Percentiles rank a stretch among this genome's conserved stretches.
phyloP scores from a whole-genome alignment of 2,113 vertebrate species.

The Misgurnus mizolepis region DNA sequence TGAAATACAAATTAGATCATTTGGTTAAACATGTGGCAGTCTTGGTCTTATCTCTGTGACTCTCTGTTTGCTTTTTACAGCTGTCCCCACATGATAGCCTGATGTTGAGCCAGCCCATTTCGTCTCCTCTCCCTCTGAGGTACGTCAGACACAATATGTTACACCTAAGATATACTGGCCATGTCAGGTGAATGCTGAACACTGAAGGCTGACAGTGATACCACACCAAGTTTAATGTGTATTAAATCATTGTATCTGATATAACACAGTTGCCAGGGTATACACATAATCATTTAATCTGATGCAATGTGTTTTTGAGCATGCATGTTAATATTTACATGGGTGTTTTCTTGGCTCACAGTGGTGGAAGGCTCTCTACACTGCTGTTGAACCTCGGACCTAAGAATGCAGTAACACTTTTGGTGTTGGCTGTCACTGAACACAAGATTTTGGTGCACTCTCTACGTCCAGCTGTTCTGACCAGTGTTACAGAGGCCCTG shows the following conservation, averaged over 20 bases:
- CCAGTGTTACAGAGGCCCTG: constrained; percentile 95
- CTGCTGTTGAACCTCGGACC: constrained; percentile 94
- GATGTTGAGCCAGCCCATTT: constrained; percentile 96
- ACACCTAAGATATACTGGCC: not conserved
- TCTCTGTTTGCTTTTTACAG: constrained; percentile 69
- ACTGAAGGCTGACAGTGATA: constrained; percentile 1
- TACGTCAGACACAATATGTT: constrained; percentile 63
- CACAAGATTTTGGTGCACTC: constrained; percentile 99
- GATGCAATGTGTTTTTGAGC: not conserved
- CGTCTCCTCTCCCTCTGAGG: constrained; percentile 94
- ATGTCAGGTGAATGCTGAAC: constrained; percentile 18
- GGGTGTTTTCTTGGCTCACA: constrained; percentile 53
- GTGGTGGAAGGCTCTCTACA: constrained; percentile 93
- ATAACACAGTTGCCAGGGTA: not conserved
- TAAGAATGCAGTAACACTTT: constrained; percentile 90
- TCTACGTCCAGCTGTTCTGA: constrained; percentile 92
- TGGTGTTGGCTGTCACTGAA: constrained; percentile 95
- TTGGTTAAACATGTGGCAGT: not conserved
- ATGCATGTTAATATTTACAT: constrained; percentile 8
- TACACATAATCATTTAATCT: not conserved
- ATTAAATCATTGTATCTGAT: too few relatives aligned
- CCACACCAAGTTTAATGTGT: not conserved
- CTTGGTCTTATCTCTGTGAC: constrained; percentile 16
- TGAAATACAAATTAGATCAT: not conserved
- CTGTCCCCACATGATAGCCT: constrained; percentile 95